phyloP scores from a whole-genome alignment of 2,113 vertebrate genomes.

The Epinephelus moara region DNA sequence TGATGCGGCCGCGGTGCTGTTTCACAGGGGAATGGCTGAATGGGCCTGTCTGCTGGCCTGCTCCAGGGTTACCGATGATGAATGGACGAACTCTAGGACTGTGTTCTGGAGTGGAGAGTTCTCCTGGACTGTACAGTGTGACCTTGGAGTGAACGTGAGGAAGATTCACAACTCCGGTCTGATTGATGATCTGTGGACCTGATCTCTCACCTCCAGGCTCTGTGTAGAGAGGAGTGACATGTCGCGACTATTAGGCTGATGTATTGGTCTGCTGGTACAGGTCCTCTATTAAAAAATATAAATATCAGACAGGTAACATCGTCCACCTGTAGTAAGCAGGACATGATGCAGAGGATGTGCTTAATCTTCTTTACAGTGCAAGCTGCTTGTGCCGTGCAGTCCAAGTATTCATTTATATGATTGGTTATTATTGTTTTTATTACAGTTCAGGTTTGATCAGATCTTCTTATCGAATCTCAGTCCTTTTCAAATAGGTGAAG shows the following conservation, averaged over 20 bases:
- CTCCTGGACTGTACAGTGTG: constrained; percentile 39
- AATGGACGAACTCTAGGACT: constrained; percentile 55
- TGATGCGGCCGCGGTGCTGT: constrained; percentile 4
- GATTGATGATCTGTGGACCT: constrained; percentile 61
- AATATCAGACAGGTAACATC: not conserved
- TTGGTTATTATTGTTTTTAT: too few species aligned
- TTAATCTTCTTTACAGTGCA: not conserved
- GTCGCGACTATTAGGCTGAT: constrained; percentile 1
- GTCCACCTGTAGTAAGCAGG: not conserved
- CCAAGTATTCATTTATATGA: too few species aligned
- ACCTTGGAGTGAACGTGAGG: constrained; percentile 56
- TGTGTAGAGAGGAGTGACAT: not conserved
- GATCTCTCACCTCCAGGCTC: constrained; percentile 44
- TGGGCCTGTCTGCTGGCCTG: constrained; percentile 45
- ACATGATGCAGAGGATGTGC: not conserved
- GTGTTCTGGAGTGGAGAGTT: constrained; percentile 42
- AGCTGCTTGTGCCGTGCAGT: not conserved
- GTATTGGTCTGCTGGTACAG: constrained; percentile 14
- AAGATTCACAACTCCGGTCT: constrained; percentile 38
- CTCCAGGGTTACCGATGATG: constrained; percentile 62
- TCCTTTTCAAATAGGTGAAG: not conserved
- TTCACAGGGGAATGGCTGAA: constrained; percentile 17
- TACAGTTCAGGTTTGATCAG: too few species aligned
- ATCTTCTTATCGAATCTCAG: not conserved
- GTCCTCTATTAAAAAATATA: not conserved